Base-by-base conservation (phyloP, 2,888 invertebrate species). In the Lacanobia wlatinum region DNA sequence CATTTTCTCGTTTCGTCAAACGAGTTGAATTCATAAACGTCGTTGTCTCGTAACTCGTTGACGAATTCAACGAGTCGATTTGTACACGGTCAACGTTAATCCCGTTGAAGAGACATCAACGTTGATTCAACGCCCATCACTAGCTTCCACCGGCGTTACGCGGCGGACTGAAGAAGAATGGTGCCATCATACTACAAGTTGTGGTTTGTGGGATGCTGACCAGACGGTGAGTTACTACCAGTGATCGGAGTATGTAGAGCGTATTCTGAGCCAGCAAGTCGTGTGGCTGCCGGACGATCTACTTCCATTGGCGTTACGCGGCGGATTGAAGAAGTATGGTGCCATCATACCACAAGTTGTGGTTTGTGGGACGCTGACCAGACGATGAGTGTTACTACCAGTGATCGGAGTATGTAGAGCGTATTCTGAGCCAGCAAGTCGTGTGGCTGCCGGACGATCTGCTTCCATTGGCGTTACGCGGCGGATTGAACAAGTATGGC, bases 121-220 rank as follows among this genome's bases (percentile, higher is more conserved):
- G n/a, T n/a, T n/a, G n/a, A n/a, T n/a, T n/a, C n/a, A n/a, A n/a
- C n/a, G n/a, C n/a, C n/a, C n/a, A n/a, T n/a, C n/a, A n/a, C n/a
- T n/a, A n/a, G n/a, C n/a, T n/a, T n/a, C 97, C 97, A 55, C 73
- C 87, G 23, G 81, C 59, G 1, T 46, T 79, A 10, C 69, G 73
- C 18, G 62, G 56, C 9, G 9, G 76, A 12, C 74, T 87, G n/a
- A 87, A 86, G 56, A 91, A 92, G 52, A 97, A 96, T 85, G 98
- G 98, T 3, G 98, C 98, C 0, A 98, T 6, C 6, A 90, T 98
- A 79, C 98, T 98, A 0, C 98, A 98, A 90, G 97, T 98, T 0
- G 97, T 98, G 0, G 97, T 98, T 1, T 97, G 97, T 84, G 99
- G 99, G 0, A 99, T 99, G 0, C 96, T 99, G 43, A 99, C 99